A percentile compares a stretch with the other conserved stretches of the same genome.
Conservation (phyloP, 2,113 vertebrate genomes). For the Falco punctatus region DNA sequence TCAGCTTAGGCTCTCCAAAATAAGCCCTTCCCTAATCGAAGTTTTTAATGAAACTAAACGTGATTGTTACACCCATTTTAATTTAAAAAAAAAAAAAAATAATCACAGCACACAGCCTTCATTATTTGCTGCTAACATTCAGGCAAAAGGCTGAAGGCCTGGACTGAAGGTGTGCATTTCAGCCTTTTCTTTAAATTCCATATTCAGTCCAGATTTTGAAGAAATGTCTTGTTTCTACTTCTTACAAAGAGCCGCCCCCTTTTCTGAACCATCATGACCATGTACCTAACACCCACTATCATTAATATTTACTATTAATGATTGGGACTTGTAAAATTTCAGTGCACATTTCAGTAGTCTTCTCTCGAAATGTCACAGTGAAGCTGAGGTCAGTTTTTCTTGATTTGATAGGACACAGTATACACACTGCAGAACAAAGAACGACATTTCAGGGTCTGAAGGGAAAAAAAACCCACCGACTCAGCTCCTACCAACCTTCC, state of each 20-base stretch:
- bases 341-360: not conserved
- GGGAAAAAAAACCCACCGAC: not conserved
- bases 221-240: not conserved
- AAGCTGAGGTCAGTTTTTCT: not conserved
- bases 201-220: not conserved
- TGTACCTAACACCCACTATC: not conserved
- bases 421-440: not conserved
- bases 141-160: not conserved
- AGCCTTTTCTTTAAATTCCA: not conserved
- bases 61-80: not conserved
- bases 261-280: not conserved
- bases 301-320: conserved; percentile 2
- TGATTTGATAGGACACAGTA: not conserved
- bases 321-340: conserved; percentile 16
- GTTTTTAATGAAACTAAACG: not conserved
- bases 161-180: not conserved
- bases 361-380: not conserved
- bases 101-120: not conserved
- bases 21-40: not conserved
- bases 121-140: not conserved
- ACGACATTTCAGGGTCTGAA: not conserved
- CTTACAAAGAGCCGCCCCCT: not conserved
- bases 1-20: not conserved
- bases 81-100: not conserved
- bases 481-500: not conserved